Conservation (phyloP, 1,140 invertebrate genomes). For the Ceratitis capitata region DNA sequence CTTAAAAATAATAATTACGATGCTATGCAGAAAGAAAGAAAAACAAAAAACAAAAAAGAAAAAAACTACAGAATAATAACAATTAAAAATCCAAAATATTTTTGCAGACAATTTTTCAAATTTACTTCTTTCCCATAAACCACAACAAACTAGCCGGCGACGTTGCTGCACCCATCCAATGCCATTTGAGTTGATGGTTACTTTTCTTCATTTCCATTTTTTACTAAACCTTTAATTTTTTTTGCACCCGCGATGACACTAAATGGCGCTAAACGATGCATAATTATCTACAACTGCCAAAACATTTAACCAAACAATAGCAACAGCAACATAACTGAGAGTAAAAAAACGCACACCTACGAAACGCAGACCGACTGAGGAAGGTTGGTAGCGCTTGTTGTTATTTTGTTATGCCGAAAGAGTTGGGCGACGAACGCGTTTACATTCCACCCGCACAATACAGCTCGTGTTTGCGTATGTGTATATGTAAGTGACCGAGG, state of each 20-base stretch:
- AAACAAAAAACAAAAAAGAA: neutral
- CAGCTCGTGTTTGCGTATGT: neutral
- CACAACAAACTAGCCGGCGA: neutral
- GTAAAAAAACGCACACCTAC: neutral
- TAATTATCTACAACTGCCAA: constrained; percentile 15
- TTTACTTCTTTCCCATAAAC: neutral
- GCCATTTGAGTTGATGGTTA: neutral
- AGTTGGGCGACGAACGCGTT: constrained; percentile 2
- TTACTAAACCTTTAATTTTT: neutral
- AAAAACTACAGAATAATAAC: neutral
- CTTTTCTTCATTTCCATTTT: neutral
- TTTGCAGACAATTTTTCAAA: neutral
- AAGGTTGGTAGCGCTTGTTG: no score
- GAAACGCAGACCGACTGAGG: neutral
- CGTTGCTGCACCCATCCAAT: neutral
- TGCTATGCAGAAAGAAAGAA: neutral
- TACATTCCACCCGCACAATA: neutral
- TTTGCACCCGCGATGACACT: constrained; percentile 9
- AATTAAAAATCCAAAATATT: no score
- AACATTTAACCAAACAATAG: neutral
- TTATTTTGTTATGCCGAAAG: neutral
- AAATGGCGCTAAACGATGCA: constrained; percentile 21
- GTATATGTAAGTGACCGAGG: neutral
- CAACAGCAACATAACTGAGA: neutral
- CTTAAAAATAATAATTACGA: neutral